Evolutionary conservation across 2,888 invertebrate species (phyloP).

Genomic region (Lepidocyrtinus sp.): DNA sequence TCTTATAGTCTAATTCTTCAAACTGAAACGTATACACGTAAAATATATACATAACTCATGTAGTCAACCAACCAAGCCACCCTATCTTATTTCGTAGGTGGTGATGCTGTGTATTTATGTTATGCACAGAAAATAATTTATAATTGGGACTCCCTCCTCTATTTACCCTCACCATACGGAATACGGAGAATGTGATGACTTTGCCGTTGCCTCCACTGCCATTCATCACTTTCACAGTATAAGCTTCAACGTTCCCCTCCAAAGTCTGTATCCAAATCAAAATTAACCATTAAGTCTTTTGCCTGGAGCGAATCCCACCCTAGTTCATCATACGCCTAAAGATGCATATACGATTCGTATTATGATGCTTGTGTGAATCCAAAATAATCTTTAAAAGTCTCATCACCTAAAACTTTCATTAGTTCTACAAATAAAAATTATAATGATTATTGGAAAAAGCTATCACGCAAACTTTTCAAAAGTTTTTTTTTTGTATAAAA

Average conservation of each 20-base stretch:
- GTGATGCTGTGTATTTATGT: too few species aligned
- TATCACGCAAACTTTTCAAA: too few species aligned
- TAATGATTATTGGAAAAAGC: too few species aligned
- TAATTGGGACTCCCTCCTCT: background rate
- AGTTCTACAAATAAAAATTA: too few species aligned
- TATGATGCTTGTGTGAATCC: too few species aligned
- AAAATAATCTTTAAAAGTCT: too few species aligned
- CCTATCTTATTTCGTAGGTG: background rate
- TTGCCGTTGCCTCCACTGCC: background rate
- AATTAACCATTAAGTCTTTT: conserved; percentile 63
- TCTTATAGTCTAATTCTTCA: too few species aligned
- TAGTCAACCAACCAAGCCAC: background rate
- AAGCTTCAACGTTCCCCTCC: conserved; percentile 3
- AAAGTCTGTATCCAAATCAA: conserved; percentile 45
- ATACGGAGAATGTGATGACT: background rate
- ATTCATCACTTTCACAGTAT: background rate
- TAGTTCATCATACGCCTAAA: conserved; percentile 12
- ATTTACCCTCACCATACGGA: background rate
- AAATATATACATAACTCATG: too few species aligned
- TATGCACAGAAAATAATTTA: conserved; percentile 24
- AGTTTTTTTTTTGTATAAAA: too few species aligned
- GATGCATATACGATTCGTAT: too few species aligned
- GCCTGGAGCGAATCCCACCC: conserved; percentile 36
- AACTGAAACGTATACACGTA: too few species aligned
- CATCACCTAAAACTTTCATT: too few species aligned